Evolutionary conservation across 1,140 invertebrate genomes (phyloP), one percentile per base, ranked within the genome.

Genomic region (Tenebrio molitor): DNA sequence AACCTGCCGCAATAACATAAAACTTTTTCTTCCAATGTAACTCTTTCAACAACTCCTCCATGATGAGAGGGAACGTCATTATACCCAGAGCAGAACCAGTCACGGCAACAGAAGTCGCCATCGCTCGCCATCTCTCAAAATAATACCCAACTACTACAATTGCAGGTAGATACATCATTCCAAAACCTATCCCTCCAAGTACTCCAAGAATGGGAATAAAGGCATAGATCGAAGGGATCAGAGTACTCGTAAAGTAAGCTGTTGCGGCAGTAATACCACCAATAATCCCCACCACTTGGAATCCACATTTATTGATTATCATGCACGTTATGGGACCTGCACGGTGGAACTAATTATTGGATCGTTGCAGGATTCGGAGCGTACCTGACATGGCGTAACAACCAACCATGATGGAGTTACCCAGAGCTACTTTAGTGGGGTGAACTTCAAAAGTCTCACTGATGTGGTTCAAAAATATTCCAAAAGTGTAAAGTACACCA

Each of bases 91-190:
- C 93, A 2, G 92, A 93, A 7, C 94, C 94, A 78, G 90, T 92
- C 2, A 92, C 89, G 1, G 92, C 88, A 63, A 95, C 89, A 29
- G 93, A 90, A 19, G 92, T 92, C 3, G 93, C 92, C 58, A 95
- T 80, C 4, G 92, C 91, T 41, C 93, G 83, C 81, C 90, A 88
- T 79, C 88, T 89, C 78, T 94, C 92, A 84, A 95, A 95, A 84
- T 94, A 95, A 83, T 92, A 92, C 10, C 92, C 91, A 1, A 93
- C 90, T 6, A 91, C 88, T 15, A 95, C 88, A 15, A 92, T 87
- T 5, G 91, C 91, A 1, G 95, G 93, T 33, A 96, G 91, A 84
- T 96, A 97, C 72, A 97, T 91, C 84, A 97, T 86, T 10, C 95
- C 93, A 76, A 94, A 91, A 1, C 95, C 95, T 62, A 95, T 88